These are phyloP conservation scores for Casuarius casuarius DNA, from an alignment of 2,113 vertebrate genomes.

Conservation along the genomic window DNA sequence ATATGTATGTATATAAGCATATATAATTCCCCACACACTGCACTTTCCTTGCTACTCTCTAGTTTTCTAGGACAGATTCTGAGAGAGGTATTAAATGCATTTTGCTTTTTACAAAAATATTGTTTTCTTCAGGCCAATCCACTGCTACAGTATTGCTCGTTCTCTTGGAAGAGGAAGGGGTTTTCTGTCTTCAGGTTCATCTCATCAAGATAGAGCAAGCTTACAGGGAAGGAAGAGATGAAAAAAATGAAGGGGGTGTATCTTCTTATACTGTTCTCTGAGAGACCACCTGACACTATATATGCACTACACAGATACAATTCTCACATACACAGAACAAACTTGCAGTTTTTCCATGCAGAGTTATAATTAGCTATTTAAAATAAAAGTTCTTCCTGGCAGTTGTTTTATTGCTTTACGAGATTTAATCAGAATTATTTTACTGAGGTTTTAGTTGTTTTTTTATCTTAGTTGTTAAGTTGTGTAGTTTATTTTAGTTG, in stretches of 20 bases:
- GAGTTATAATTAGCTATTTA: conserved; percentile 31
- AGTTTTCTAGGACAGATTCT: not conserved
- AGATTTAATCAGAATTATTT: conserved; percentile 43
- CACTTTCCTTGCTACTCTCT: not conserved
- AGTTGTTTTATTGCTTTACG: conserved; percentile 31
- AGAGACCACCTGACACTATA: not conserved
- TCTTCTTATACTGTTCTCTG: not conserved
- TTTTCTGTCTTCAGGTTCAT: not conserved
- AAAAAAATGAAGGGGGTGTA: not conserved
- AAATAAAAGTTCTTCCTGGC: conserved; percentile 55
- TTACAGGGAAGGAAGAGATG: not conserved
- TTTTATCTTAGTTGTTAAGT: conserved; percentile 5
- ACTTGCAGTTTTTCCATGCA: conserved; percentile 25
- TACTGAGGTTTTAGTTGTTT: conserved; percentile 26
- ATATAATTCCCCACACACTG: not conserved
- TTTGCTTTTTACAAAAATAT: not conserved
- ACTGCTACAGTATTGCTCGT: not conserved
- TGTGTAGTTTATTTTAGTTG: not conserved
- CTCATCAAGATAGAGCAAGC: not conserved
- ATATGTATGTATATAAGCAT: not conserved
- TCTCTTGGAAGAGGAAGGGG: not conserved
- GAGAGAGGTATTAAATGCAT: not conserved
- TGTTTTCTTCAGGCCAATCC: not conserved
- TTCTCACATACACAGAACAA: not conserved
- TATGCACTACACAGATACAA: not conserved